Conservation (phyloP, 2,113 vertebrate genomes). For the Gallinago undulata region DNA sequence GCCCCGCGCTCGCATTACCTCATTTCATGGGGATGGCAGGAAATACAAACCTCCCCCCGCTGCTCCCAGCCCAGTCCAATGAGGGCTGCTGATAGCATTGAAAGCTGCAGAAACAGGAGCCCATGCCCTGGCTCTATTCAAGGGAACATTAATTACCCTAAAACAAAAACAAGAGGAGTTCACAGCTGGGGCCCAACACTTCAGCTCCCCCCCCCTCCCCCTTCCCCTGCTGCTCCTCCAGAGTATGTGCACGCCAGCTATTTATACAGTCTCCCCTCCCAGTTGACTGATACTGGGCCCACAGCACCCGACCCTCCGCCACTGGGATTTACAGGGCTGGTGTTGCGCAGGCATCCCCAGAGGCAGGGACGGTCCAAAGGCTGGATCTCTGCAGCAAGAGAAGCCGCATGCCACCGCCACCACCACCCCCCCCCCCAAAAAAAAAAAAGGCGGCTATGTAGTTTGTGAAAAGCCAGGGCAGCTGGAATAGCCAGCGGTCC, state of each 20-base stretch:
- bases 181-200: constrained; percentile 60
- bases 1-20: background rate
- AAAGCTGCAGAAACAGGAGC: constrained; percentile 47
- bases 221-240: constrained; percentile 33
- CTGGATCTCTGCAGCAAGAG: background rate
- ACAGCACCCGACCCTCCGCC: background rate
- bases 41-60: constrained; percentile 35
- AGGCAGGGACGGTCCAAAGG: background rate
- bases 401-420: rapidly evolving
- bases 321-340: background rate
- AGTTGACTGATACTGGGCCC: background rate
- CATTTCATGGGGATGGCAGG: constrained; percentile 38
- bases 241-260: background rate
- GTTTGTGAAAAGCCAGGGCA: background rate
- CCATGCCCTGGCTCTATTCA: constrained; percentile 41
- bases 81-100: constrained; percentile 30
- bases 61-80: background rate
- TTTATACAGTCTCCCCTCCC: constrained; percentile 9
- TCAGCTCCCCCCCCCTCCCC: background rate
- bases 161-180: constrained; percentile 68
- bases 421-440: too few relatives aligned
- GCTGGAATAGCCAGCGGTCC: background rate
- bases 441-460: background rate
- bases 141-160: constrained; percentile 71
- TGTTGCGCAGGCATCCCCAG: background rate